A percentile compares a stretch with the other conserved stretches of the same genome.
Evolutionary conservation across 92 coral and sea anemone genomes (phyloP).

Genomic region (Siderastrea radians): DNA sequence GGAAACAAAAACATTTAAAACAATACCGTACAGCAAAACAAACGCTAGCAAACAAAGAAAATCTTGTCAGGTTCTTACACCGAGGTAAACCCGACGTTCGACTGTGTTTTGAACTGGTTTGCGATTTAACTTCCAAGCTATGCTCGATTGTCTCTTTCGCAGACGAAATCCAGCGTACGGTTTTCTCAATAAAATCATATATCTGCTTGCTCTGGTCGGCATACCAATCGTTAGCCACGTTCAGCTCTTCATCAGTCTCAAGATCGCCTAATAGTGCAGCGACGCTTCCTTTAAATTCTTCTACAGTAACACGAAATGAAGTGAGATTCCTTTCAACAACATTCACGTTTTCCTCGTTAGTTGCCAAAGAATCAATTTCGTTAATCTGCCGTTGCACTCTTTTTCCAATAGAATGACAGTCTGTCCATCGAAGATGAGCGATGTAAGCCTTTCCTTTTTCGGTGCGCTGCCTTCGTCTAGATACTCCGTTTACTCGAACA

Average conservation of each 20-base stretch:
- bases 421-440: conserved; percentile 2
- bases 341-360: conserved; percentile 7
- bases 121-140: too few relatives aligned
- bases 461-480: neutral
- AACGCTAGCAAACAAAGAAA: too few relatives aligned
- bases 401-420: neutral
- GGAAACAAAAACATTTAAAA: too few relatives aligned
- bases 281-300: neutral
- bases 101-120: too few relatives aligned
- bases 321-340: neutral
- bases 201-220: too few relatives aligned
- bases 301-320: conserved; percentile 6
- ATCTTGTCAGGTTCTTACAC: too few relatives aligned
- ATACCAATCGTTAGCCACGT: too few relatives aligned
- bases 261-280: neutral
- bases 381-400: neutral
- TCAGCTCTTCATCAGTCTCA: neutral
- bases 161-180: too few relatives aligned
- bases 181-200: too few relatives aligned
- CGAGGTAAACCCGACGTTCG: too few relatives aligned
- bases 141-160: too few relatives aligned
- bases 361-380: neutral
- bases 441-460: neutral
- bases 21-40: too few relatives aligned
- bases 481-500: neutral